Conservation (phyloP, 1,140 invertebrate genomes). For the Papilio glaucus region DNA sequence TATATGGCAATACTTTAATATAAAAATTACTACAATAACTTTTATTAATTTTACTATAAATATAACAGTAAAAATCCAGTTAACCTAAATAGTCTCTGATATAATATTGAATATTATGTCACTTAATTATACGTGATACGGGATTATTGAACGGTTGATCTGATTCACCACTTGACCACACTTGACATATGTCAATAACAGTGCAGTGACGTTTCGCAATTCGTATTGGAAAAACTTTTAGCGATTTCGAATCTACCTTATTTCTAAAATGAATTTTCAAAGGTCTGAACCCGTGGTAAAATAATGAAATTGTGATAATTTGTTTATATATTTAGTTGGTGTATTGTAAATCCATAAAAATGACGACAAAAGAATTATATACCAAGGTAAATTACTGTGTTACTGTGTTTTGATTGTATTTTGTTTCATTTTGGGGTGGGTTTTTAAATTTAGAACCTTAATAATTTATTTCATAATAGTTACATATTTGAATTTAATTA, state of each 20-base stretch:
- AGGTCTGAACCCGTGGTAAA: slow-evolving; percentile 68
- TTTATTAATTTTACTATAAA: no score
- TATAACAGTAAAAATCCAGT: background rate
- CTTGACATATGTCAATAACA: slow-evolving; percentile 71
- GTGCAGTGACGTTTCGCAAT: slow-evolving; percentile 76
- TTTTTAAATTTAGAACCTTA: slow-evolving; percentile 44
- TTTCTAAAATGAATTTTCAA: slow-evolving; percentile 74
- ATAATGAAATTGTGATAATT: slow-evolving; percentile 59
- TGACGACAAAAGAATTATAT: slow-evolving; percentile 83
- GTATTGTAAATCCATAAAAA: slow-evolving; percentile 56
- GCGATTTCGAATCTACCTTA: slow-evolving; percentile 74
- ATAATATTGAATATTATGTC: background rate
- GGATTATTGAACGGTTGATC: slow-evolving; percentile 5
- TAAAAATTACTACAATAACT: background rate
- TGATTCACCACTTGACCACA: slow-evolving; percentile 43
- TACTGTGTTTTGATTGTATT: slow-evolving; percentile 46
- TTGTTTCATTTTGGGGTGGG: slow-evolving; percentile 35
- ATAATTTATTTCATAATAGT: slow-evolving; percentile 19
- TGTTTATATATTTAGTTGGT: slow-evolving; percentile 47
- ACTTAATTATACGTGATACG: background rate
- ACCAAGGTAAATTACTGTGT: slow-evolving; percentile 77
- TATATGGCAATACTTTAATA: slow-evolving; percentile 1
- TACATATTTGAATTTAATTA: background rate
- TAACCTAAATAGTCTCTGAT: background rate
- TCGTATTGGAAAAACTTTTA: slow-evolving; percentile 62